Evolutionary conservation across 1,140 invertebrate species (phyloP), one percentile per base, ranked within the genome.

Genomic region (Sycophila sp.): DNA sequence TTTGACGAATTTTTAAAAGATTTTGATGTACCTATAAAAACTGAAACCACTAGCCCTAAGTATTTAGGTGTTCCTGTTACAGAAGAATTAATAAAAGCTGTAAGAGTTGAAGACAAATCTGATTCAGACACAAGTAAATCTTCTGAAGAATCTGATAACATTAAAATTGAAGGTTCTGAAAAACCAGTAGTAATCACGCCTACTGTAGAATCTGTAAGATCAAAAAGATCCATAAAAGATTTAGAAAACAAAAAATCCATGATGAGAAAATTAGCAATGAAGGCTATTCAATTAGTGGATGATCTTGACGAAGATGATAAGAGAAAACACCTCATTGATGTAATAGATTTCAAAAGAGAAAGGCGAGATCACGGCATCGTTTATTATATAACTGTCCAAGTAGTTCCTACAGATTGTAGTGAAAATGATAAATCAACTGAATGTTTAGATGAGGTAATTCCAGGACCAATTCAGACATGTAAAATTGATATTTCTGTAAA

Each of bases 261-360:
- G 65, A 22, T 84, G n/a, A 75, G 81, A 64, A 80, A 82, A 74
- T 77, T 87, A 19, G 81, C 86, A 3, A 71, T 80, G 53, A 82
- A 81, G 71, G 86, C 81, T 5, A 73, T 88, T 1, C 76, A 83
- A 22, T 73, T 80, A 30, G 62, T 87, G 15, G 87, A 88, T 66
- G 73, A 77, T 7, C 73, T 79, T 62, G 83, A 86, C 51, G 80
- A 82, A 32, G 84, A 84, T 60, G 78, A 86, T 60, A 84, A 80
- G 30, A 86, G 83, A 64, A 71, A 82, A 69, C 71, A 83, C 3
- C 69, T 86, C 5, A 62, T 86, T 4, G 79, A 85, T 26, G 75
- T 88, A 24, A 8, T 82, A 4, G 74, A 82, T 24, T 64, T 60
- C 0, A 75, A 68, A 36, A 77, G 70, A 71, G 76, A 76, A 70